Conservation (phyloP, 2,113 vertebrate species). For the Oceanodroma tethys region DNA sequence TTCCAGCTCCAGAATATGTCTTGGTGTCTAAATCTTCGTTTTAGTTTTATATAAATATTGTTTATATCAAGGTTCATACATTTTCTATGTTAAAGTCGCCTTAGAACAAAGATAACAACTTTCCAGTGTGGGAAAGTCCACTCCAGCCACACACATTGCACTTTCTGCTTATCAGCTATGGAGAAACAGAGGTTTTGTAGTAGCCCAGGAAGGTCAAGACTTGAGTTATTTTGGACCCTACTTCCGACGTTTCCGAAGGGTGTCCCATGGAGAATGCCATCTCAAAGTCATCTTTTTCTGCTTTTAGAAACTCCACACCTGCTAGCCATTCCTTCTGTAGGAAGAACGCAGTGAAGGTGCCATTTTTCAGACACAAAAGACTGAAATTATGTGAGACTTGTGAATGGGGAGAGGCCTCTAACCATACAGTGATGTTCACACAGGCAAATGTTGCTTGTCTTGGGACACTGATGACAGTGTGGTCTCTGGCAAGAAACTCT, state of each 20-base stretch:
- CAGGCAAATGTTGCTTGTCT: not conserved
- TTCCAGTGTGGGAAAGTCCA: not conserved
- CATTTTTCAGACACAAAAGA: not conserved
- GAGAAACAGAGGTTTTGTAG: not conserved
- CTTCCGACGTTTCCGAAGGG: not conserved
- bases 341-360: not conserved
- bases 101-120: not conserved
- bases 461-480: not conserved
- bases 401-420: not conserved
- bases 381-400: not conserved
- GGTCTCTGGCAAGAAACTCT: not conserved
- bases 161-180: not conserved
- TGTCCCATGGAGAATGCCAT: not conserved
- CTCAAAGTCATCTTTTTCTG: not conserved
- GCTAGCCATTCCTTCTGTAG: not conserved
- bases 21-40: not conserved
- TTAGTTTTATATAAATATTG: not conserved
- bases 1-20: not conserved
- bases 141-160: not conserved
- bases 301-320: not conserved
- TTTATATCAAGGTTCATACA: not conserved
- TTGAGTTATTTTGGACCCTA: not conserved
- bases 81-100: not conserved
- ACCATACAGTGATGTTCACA: fast-evolving
- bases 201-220: not conserved